Evolutionary conservation across 2,888 invertebrate species (phyloP), one percentile per base, ranked within the genome.

Genomic region (Allacma fusca): DNA sequence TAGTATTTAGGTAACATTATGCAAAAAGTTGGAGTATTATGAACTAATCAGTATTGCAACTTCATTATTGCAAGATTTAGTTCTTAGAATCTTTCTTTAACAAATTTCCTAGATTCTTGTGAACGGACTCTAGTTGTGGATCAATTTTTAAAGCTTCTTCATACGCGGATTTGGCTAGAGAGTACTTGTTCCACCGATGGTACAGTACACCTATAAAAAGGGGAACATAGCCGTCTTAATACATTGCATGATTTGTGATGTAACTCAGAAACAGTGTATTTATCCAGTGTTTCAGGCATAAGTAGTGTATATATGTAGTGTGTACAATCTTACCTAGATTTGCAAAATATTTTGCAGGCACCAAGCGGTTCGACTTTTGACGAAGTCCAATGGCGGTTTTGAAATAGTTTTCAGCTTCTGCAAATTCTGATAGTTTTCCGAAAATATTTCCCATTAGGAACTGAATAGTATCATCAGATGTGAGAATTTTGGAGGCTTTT

Each of bases 401-500:
- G 86, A 97, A 97, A 85, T 94, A 90, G 23, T 88, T 86, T 87
- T 98, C 97, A 0, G 97, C 95, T 83, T 93, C 91, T 44, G 89
- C 87, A 86, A 92, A 97, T 68, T 90, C 89, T 65, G 91, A 91
- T 78, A 91, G 86, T 89, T 97, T 97, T 0, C 97, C 98, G 80
- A 93, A 89, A 76, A 94, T 92, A 86, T 97, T 97, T 5, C 93
- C 98, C 68, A 95, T 88, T 83, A 94, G 94, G 86, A 97, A 97
- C 86, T 94, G 91, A 29, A 98, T 88, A 0, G 92, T 90, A 0
- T 94, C 90, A 29, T 94, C 92, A 12, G 23, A 12, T 72, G 91
- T 88, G 73, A 96, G 87, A 82, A 91, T 89, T 67, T 87, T 85
- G 9, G 97, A 86, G 0, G 94, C 96, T 82, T 90, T 89, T 23